Evolutionary conservation across 2,113 vertebrate genomes (phyloP), one percentile per base, ranked within the genome.

Genomic region (Heterocephalus glaber): DNA sequence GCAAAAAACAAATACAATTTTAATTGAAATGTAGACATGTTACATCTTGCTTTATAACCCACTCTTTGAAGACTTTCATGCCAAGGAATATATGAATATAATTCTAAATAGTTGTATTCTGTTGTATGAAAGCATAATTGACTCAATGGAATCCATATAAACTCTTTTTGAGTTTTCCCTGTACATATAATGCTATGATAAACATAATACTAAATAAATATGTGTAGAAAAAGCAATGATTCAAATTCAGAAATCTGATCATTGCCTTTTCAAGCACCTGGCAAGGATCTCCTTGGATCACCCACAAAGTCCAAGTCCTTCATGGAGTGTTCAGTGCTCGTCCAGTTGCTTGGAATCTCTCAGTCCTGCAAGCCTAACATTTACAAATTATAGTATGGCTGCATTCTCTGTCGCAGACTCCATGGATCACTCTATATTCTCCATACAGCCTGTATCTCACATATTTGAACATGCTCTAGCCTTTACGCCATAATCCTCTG

Each of bases 61-160:
- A 52, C 49, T 87, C 56, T 88, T 94, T 66, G 81, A 96, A 95
- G 60, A 89, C 60, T 89, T 90, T 66, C 49, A 85, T 88, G 93
- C 5, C 74, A 54, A 68, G 66, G 52, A 92, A 85, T n/a, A n/a
- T n/a, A n/a, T n/a, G n/a, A 79, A 80, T 68, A 94, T 35, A 28
- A 86, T 60, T 89, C 66, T 87, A 87, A 86, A 87, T 85, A 93
- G 80, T 17, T 89, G 2, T 35, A 88, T 68, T 88, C 44, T 47
- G 10, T 58, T 68, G 7, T n/a, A 87, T 92, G 49, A 38, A 11
- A 24, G n/a, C 49, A 93, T 80, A 93, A 84, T 11, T 76, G 20
- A 86, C 44, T 95, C 86, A 90, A 68, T 7, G 63, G 35, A 80
- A 79, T 19, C 49, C 47, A 20, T 52, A 86, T 54, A 17, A 65